Evolutionary conservation across 2,888 invertebrate species (phyloP), one percentile per base, ranked within the genome.

Genomic region (Microctonus aethiopoides): DNA sequence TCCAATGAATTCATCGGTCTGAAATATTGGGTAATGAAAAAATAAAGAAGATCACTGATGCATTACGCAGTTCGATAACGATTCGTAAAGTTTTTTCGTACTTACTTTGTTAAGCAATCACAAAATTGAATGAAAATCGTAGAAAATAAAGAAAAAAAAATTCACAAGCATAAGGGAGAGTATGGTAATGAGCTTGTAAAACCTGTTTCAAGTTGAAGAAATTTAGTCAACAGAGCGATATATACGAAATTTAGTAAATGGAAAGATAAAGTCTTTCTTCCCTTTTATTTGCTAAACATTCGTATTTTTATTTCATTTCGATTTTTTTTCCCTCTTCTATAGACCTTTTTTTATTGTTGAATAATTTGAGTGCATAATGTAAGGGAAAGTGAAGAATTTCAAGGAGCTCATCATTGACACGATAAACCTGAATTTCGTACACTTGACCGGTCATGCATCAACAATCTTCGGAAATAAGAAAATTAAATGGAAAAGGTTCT

Each of bases 191-290:
- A n/a, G 39, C n/a, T 39, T 10, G 41, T 22, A 63, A 76, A 79
- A 79, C 79, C 79, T 76, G 79, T 79, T 78, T 74, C 60, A 60
- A 46, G 52, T 70, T 56, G 76, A 73, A 76, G 76, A 77, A 76
- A 76, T 72, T 46, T 68, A 67, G 34, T 41, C 52, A 46, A 46
- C 46, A 16, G 16, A 2, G 56, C 52, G 60, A n/a, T 52, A 60
- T 32, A 20, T 60, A 13, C n/a, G 36, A 60, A 24, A 52, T 51
- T 60, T 24, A 41, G 16, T 46, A 46, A 46, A 59, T 68, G 16
- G 16, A 46, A 16, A 46, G 16, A 46, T 46, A n/a, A 46, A 20
- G 6, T 46, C 51, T 39, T 46, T 39, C 36, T 67, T 13, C 61
- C 64, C 29, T 61, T 65, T 63, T 60, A 26, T 69, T 59, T 56